Evolutionary conservation across 2,797 vertebrate species (phyloP), one percentile per base, ranked within the genome.

Genomic region (Taenioides sp.): DNA sequence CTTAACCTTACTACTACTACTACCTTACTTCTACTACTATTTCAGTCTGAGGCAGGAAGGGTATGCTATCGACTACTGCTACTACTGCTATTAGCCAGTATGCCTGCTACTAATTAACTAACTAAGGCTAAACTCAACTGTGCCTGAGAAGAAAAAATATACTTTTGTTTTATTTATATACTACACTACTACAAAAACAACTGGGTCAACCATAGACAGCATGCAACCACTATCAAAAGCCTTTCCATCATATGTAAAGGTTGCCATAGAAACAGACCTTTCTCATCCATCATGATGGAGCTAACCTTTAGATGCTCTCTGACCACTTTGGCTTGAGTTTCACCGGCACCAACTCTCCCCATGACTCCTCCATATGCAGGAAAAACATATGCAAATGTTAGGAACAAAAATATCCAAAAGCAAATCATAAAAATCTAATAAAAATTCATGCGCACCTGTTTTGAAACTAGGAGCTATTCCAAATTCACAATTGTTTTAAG

Each of bases 221-320:
- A 43, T 37, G 7, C 34, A 16, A 7, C 58, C 11, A 60, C 25
- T 31, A 20, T 11, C n/a, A 0, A 22, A 16, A 9, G 12, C n/a
- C n/a, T 43, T 43, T 63, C 18, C 11, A 43, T 40, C 34, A 43
- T 22, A 22, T 43, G n/a, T 63, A 89, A 91, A 85, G 76, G 88
- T 91, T 90, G 65, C 86, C 83, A 83, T 79, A 88, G 89, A 82
- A 87, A 92, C 88, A 74, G 74, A 84, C 87, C 88, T 87, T 88
- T 88, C 80, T 62, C 87, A 87, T 87, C 86, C 83, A 81, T 90
- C 87, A 22, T 76, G 88, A 88, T 80, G 62, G 81, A 76, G 54
- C 74, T 84, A 86, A 91, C 88, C 88, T 92, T 90, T 75, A 67
- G 9, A 12, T 49, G 71, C 77, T 67, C 88, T 90, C 89, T 75